Evolutionary conservation across 92 coral and sea anemone genomes (phyloP).

Genomic region (Epizoanthus stellaris): DNA sequence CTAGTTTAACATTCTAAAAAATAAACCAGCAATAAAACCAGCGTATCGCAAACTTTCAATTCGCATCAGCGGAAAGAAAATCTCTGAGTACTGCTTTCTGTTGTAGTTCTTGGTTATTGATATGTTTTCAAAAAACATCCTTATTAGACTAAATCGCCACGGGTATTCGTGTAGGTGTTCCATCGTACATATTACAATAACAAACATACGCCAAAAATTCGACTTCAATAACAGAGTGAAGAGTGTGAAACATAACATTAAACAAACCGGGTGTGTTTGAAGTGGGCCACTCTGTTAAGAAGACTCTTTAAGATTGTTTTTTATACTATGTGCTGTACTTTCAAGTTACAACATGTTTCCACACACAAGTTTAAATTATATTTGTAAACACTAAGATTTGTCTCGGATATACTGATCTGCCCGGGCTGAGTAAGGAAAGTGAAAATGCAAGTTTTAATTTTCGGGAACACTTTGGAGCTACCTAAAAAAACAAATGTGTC

Average conservation of each 20-base stretch:
- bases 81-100: not conserved
- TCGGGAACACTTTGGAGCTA: too few relatives aligned
- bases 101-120: not conserved
- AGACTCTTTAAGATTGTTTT: conserved; percentile 38
- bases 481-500: too few relatives aligned
- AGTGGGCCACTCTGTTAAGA: conserved; percentile 38
- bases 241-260: conserved; percentile 35
- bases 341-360: conserved; percentile 26
- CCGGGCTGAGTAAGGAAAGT: not conserved
- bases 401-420: conserved; percentile 6
- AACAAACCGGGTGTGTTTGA: conserved; percentile 40
- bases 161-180: not conserved
- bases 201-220: conserved; percentile 22
- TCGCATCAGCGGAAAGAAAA: not conserved
- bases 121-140: conserved; percentile 24
- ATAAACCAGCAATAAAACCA: not conserved
- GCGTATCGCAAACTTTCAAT: not conserved
- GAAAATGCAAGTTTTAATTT: not conserved
- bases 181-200: conserved; percentile 4
- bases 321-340: conserved; percentile 17
- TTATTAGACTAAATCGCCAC: conserved; percentile 4
- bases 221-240: conserved; percentile 14
- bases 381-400: conserved; percentile 19
- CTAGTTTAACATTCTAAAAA: too few relatives aligned
- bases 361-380: conserved; percentile 12